Evolutionary conservation across 1,140 invertebrate genomes (phyloP), one percentile per base, ranked within the genome.

Genomic region (Eriocheir sinensis): DNA sequence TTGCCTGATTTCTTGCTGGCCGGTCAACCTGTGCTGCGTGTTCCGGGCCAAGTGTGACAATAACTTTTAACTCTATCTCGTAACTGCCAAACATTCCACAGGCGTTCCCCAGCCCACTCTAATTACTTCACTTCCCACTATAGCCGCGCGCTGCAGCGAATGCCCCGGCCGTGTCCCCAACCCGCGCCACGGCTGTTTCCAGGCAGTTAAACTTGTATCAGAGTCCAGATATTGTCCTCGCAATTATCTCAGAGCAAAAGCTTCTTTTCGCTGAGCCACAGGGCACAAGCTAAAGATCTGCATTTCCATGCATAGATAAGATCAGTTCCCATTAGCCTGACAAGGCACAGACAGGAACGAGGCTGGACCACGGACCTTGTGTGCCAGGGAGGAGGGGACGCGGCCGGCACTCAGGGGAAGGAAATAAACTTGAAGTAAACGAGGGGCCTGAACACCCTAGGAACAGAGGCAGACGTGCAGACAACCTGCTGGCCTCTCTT

Each of bases 281-380:
- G 60, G 60, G 60, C 60, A 12, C 6, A n/a, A 72, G 60, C 60
- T 72, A 72, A 72, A 72, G 60, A 72, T 72, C n/a, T 72, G 60
- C 60, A 72, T 72, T 72, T 72, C 60, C 60, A 72, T 72, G 60
- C 60, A 72, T 72, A 72, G 60, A 72, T 72, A 72, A 72, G 60
- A 72, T 72, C 60, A 72, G 27, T 72, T 72, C 60, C 60, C 60
- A 72, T 72, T 72, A n/a, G 60, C 60, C n/a, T 72, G 60, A n/a
- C 27, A 72, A 21, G 60, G 60, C 60, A 21, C 60, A n/a, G 60
- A n/a, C 21, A 6, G 21, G 0, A 72, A 72, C n/a, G 60, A 72
- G 60, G 27, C 60, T 72, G 60, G 60, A 27, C 60, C 27, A 21
- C 6, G 0, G 60, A 72, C 60, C 60, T 72, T 72, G 60, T 72